phyloP scores from a whole-genome alignment of 1,140 invertebrate species.

The Uloborus diversus region DNA sequence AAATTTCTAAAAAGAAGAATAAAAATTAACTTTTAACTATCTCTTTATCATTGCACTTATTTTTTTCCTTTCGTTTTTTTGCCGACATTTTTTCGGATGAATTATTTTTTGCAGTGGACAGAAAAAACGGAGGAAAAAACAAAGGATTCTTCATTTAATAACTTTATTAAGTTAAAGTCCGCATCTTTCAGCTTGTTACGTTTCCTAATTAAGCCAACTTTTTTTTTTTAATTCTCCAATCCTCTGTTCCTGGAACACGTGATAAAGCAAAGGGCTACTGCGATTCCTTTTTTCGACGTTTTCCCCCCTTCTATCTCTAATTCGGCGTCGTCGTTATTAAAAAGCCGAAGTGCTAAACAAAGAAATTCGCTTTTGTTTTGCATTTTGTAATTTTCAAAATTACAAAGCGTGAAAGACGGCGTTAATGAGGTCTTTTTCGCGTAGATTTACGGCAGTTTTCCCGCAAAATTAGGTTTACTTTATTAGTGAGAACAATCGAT shows the following conservation, averaged over 20 bases:
- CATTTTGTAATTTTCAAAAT: slow-evolving; percentile 29
- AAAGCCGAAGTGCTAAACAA: slow-evolving; percentile 24
- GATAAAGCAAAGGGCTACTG: no score
- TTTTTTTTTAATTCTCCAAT: slow-evolving; percentile 18
- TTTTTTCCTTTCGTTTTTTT: slow-evolving; percentile 23
- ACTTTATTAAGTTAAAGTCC: slow-evolving; percentile 54
- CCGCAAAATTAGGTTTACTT: slow-evolving; percentile 20
- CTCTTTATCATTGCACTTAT: slow-evolving; percentile 30
- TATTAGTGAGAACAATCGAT: neutral
- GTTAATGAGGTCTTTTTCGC: slow-evolving; percentile 39
- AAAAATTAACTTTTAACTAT: slow-evolving; percentile 13
- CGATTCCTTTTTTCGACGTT: no score
- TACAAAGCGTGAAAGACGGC: slow-evolving; percentile 2
- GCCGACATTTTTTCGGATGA: slow-evolving; percentile 6
- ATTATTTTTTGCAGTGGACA: neutral
- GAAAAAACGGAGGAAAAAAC: slow-evolving; percentile 9
- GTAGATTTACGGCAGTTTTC: slow-evolving; percentile 1
- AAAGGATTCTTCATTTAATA: slow-evolving; percentile 47
- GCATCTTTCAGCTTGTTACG: slow-evolving; percentile 43
- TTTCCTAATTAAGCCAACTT: slow-evolving; percentile 46
- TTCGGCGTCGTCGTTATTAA: slow-evolving; percentile 44
- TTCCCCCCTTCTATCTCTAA: no score
- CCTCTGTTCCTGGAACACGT: no score
- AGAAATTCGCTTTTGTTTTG: slow-evolving; percentile 28
- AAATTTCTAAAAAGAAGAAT: no score